Percentiles rank a stretch among this genome's conserved stretches.
Evolutionary conservation across 2,888 invertebrate genomes (phyloP).

Genomic region (Caenorhabditis doughertyi): DNA sequence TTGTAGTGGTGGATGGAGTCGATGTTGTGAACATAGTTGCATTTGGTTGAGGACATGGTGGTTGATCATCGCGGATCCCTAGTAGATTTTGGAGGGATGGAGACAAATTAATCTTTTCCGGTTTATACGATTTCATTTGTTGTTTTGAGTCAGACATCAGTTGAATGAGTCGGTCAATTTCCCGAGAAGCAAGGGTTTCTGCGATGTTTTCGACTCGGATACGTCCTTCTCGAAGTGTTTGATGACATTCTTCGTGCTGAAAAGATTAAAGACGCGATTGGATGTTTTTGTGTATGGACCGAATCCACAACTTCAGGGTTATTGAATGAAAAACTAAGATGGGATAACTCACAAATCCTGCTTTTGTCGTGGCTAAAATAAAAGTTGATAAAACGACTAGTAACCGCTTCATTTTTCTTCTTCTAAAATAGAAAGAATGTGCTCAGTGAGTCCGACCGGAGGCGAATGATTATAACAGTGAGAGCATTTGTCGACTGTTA

Average conservation of each 20-base stretch:
- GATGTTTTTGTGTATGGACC: too few relatives aligned
- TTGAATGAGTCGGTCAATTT: slow-evolving; percentile 37
- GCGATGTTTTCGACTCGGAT: slow-evolving; percentile 43
- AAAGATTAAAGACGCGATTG: not conserved
- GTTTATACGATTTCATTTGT: not conserved
- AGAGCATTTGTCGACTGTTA: slow-evolving; percentile 21
- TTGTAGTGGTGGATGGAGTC: slow-evolving; percentile 22
- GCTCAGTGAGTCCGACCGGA: slow-evolving; percentile 41
- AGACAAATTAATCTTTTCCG: slow-evolving; percentile 1
- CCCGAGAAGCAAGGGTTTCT: slow-evolving; percentile 27
- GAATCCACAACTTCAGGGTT: too few relatives aligned
- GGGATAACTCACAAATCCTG: slow-evolving; percentile 36
- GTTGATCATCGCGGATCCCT: slow-evolving; percentile 47
- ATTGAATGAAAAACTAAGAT: not conserved
- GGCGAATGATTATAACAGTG: slow-evolving; percentile 41
- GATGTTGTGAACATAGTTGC: slow-evolving; percentile 63
- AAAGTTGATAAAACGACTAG: not conserved
- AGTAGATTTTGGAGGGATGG: slow-evolving; percentile 49
- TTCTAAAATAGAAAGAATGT: slow-evolving; percentile 18
- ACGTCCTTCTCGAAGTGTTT: slow-evolving; percentile 41
- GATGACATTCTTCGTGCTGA: slow-evolving; percentile 58
- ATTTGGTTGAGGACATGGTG: slow-evolving; percentile 67
- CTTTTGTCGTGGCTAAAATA: not conserved
- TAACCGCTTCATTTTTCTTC: slow-evolving; percentile 5
- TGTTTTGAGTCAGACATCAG: slow-evolving; percentile 21